Conservation (phyloP, 2,888 invertebrate species). For the Cenopis cana region DNA sequence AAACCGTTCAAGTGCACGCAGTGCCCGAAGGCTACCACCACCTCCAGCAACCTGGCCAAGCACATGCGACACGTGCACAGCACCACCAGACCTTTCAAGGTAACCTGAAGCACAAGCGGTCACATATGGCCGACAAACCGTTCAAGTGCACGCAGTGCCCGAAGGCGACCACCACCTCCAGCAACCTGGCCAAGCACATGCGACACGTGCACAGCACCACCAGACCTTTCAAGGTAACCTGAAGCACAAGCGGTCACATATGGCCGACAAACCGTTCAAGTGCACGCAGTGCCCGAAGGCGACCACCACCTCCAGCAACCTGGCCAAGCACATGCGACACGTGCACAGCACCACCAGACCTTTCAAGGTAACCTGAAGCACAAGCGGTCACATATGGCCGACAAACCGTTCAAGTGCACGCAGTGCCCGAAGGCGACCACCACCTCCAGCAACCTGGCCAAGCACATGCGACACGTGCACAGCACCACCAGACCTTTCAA, state of each 20-base stretch:
- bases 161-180: too few relatives aligned
- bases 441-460: conserved; percentile 68
- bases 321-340: conserved; percentile 76
- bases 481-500: conserved; percentile 73
- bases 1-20: too few relatives aligned
- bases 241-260: conserved; percentile 73
- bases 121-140: too few relatives aligned
- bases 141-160: too few relatives aligned
- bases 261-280: conserved; percentile 74
- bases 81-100: conserved; percentile 73
- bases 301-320: conserved; percentile 74
- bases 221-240: conserved; percentile 72
- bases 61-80: conserved; percentile 77
- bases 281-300: conserved; percentile 74
- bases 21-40: conserved; percentile 52
- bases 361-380: conserved; percentile 64
- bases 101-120: conserved; percentile 48
- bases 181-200: too few relatives aligned
- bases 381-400: too few relatives aligned
- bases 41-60: conserved; percentile 75
- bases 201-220: conserved; percentile 76
- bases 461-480: conserved; percentile 77
- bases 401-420: conserved; percentile 69
- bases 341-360: conserved; percentile 75
- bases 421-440: too few relatives aligned